phyloP scores from a whole-genome alignment of 2,888 invertebrate genomes.

The Acanthosepion esculentum region DNA sequence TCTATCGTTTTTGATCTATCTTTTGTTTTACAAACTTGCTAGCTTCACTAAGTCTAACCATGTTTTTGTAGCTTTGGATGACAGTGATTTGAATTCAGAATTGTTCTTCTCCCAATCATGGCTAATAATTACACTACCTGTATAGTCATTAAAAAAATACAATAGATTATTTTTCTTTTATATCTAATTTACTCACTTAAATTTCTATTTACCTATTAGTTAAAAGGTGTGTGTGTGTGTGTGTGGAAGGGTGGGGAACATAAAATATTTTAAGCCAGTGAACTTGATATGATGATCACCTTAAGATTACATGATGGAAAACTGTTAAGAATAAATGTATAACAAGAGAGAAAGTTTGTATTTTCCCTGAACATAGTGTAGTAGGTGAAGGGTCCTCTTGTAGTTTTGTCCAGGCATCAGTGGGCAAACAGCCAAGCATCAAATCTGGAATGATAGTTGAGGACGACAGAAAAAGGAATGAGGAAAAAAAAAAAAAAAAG shows the following conservation, averaged over 20 bases:
- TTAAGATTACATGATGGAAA: background rate
- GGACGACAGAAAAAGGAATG: background rate
- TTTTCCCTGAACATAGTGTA: background rate
- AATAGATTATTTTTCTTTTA: background rate
- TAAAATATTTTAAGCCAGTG: background rate
- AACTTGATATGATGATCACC: background rate
- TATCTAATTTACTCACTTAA: background rate
- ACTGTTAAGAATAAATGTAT: background rate
- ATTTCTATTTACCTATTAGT: background rate
- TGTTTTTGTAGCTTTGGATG: too few species aligned
- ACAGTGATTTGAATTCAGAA: too few species aligned
- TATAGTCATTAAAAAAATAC: too few species aligned
- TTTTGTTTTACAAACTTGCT: too few species aligned
- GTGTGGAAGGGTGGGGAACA: background rate
- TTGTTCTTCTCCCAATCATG: too few species aligned
- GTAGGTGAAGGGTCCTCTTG: background rate
- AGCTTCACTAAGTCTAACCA: too few species aligned
- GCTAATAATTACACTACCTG: too few species aligned
- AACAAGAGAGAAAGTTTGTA: background rate
- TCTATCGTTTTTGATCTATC: too few species aligned
- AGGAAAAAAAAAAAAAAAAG: background rate
- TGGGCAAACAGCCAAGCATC: background rate
- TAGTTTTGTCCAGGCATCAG: background rate
- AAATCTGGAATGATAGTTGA: slow-evolving; percentile 10
- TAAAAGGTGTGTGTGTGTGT: background rate